Percentiles rank a stretch among this genome's conserved stretches.
Evolutionary conservation across 2,888 invertebrate species (phyloP).

Genomic region (Salticus scenicus): DNA sequence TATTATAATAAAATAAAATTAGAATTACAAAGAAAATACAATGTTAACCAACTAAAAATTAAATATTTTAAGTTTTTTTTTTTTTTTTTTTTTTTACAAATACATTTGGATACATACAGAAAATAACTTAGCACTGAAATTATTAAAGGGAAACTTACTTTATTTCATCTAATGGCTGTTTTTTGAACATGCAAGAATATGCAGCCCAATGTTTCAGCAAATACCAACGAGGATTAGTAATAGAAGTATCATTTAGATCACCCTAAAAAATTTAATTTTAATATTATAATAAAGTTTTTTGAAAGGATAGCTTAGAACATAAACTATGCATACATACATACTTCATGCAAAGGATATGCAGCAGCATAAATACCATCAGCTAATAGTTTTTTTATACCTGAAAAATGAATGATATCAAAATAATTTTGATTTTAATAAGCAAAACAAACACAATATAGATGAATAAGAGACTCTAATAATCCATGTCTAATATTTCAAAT

Average conservation of each 20-base stretch:
- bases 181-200: constrained; percentile 74
- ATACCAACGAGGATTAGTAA: constrained; percentile 65
- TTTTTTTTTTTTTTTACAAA: too few species aligned
- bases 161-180: constrained; percentile 91
- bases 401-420: constrained; percentile 81
- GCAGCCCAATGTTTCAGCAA: constrained; percentile 71
- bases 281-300: not conserved
- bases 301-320: not conserved
- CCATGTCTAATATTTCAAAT: too few species aligned
- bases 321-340: not conserved
- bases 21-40: too few species aligned
- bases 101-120: too few species aligned
- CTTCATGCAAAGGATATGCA: constrained; percentile 92
- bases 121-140: too few species aligned
- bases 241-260: constrained; percentile 34
- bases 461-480: too few species aligned
- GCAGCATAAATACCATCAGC: constrained; percentile 85
- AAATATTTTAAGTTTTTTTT: too few species aligned
- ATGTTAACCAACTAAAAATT: too few species aligned
- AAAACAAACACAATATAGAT: too few species aligned
- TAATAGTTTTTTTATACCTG: constrained; percentile 87
- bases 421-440: too few species aligned
- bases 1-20: too few species aligned
- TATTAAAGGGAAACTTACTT: too few species aligned
- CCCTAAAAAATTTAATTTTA: constrained; percentile 42